Base-by-base conservation (phyloP, 2,113 vertebrate species). In the Mus pahari region DNA sequence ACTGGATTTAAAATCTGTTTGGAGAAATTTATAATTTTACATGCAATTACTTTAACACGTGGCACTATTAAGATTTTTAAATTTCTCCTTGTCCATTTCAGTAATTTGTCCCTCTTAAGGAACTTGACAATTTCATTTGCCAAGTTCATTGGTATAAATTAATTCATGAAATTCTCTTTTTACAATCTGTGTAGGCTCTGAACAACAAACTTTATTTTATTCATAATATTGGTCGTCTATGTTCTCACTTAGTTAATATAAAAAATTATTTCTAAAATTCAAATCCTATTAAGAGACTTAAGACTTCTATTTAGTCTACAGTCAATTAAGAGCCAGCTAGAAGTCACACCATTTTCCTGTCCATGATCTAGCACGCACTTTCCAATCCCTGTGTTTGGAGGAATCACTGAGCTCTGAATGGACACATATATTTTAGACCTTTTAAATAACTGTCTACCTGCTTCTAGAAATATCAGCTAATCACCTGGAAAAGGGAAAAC, bases 371-470 rank as follows among this genome's bases (percentile, higher is more conserved):
- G 26, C n/a, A 55, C n/a, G 71, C n/a, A 64, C 58, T 42, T 81
- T 28, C 84, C 77, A 92, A n/a, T 10, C 12, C 50, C 82, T n/a
- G 24, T n/a, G 55, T 82, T 70, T 71, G 31, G 5, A 60, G 62
- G 50, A 71, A 91, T 58, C 87, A 62, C 42, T 60, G 50, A 12
- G n/a, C 11, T 92, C 9, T 58, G 14, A 74, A 88, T 88, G 89
- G 22, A 20, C 24, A 77, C 1, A 22, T 24, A 12, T 26, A 89
- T n/a, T 68, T 48, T 48, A 90, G 31, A 39, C 24, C 39, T 79
- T 79, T 91, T 91, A 91, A 87, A 66, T 62, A 58, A 48, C 33
- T 78, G 31, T 17, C 93, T 83, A 36, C 77, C 74, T 88, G 81
- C 86, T 53, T 22, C 90, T 42, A 66, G 45, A n/a, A 6, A 95